Evolutionary conservation across 2,888 invertebrate genomes (phyloP), one percentile per base, ranked within the genome.

Genomic region (Tridacna crocea): DNA sequence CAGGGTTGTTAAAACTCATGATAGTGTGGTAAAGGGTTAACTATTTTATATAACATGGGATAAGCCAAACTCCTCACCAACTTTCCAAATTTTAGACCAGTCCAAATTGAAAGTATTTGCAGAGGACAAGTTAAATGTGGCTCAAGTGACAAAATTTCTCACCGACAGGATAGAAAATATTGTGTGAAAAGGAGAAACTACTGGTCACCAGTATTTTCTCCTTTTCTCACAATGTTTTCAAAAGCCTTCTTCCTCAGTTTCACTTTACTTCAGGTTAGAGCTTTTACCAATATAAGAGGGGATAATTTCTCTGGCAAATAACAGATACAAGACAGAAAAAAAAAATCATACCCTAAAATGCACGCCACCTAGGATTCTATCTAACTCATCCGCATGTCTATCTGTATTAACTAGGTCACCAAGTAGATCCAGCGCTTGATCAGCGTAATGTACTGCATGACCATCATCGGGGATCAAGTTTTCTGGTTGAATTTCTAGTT

Each of bases 331-430:
- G 8, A 36, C 36, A 36, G 36, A 36, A 36, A 36, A 36, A 36
- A 4, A 36, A 36, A 36, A 11, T 10, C 17, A 55, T 95, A 96
- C 97, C 95, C 96, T 96, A 93, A 97, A 96, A 95, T 98, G 97
- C 77, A 97, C 96, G 93, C 96, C 96, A 84, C 96, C 96, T 83
- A 98, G 95, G 89, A 98, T 95, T 88, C 96, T 96, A 83, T 96
- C 96, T 88, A 98, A 95, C 95, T 96, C 96, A 89, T 96, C 96
- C 89, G 96, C 96, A 92, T 96, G 96, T n/a, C 66, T 77, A 72
- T 88, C 83, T 17, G 80, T 75, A 46, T 83, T 82, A 10, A 88
- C 77, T 13, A 84, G 68, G 26, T 87, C 88, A 22, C 87, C 87
- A 0, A 92, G 77, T 13, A 77, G 80, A 24, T 89, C 84, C 51